phyloP scores from a whole-genome alignment of 1,140 invertebrate species.

The Plectrocnemia conspersa region DNA sequence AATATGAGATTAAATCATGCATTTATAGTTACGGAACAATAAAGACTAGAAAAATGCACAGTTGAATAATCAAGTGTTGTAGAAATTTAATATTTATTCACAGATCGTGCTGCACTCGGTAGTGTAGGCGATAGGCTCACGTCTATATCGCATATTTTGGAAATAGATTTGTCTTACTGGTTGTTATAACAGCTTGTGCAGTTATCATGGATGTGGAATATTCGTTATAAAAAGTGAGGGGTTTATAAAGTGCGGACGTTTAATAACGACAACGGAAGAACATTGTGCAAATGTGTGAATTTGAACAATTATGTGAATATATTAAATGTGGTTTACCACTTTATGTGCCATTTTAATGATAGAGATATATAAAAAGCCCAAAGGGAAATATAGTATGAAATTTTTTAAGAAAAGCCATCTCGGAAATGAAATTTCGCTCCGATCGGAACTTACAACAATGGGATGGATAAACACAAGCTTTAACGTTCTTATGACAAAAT shows the following conservation, averaged over 20 bases:
- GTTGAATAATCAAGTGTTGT: slow-evolving; percentile 15
- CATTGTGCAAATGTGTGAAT: neutral
- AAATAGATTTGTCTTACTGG: slow-evolving; percentile 21
- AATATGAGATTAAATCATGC: slow-evolving; percentile 18
- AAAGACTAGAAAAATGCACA: slow-evolving; percentile 16
- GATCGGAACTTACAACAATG: slow-evolving; percentile 9
- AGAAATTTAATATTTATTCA: slow-evolving; percentile 21
- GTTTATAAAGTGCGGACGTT: slow-evolving; percentile 23
- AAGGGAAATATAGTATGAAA: slow-evolving; percentile 15
- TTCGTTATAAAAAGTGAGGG: slow-evolving; percentile 12
- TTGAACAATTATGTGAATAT: slow-evolving; percentile 25
- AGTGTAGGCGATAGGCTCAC: slow-evolving; percentile 22
- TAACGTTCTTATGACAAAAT: slow-evolving; percentile 36
- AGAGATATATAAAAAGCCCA: slow-evolving; percentile 26
- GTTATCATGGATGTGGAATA: slow-evolving; percentile 7
- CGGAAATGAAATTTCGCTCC: slow-evolving; percentile 18
- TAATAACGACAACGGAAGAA: neutral
- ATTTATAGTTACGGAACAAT: slow-evolving; percentile 16
- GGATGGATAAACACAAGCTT: slow-evolving; percentile 36
- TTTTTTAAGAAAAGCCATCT: slow-evolving; percentile 12
- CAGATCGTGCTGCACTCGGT: slow-evolving; percentile 21
- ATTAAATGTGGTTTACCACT: slow-evolving; percentile 33
- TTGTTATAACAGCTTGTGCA: slow-evolving; percentile 17
- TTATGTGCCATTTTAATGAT: slow-evolving; percentile 35
- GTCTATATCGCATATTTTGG: slow-evolving; percentile 5